Conservation (phyloP, 2,113 vertebrate species). For the Shinisaurus crocodilurus region DNA sequence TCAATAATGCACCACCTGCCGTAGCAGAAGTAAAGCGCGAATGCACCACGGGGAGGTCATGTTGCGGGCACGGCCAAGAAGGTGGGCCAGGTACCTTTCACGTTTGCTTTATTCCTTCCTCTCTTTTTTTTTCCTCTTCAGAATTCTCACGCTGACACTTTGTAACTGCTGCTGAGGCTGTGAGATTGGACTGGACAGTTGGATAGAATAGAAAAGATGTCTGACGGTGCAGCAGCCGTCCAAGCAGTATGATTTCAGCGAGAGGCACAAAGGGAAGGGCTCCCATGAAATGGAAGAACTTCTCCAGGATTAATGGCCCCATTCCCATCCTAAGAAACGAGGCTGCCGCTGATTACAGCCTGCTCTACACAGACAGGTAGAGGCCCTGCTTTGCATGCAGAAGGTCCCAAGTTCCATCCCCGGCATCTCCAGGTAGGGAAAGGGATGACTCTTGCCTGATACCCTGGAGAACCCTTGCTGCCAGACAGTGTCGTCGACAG, state of each 20-base stretch:
- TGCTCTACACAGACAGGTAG: not conserved
- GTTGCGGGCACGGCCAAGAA: constrained; percentile 41
- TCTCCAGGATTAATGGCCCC: not conserved
- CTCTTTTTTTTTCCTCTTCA: not conserved
- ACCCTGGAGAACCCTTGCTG: no score
- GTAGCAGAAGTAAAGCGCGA: constrained; percentile 49
- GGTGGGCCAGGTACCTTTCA: constrained; percentile 20
- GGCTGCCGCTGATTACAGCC: not conserved
- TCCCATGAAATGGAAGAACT: not conserved
- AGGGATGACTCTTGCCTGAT: no score
- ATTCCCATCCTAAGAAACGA: no score
- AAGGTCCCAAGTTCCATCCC: no score
- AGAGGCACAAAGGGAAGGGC: not conserved
- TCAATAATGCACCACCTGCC: constrained; percentile 53
- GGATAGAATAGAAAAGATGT: no score
- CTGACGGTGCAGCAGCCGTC: no score
- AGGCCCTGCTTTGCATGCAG: no score
- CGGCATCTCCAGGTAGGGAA: no score
- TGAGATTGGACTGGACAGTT: not conserved
- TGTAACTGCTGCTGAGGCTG: not conserved
- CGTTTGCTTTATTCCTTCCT: not conserved
- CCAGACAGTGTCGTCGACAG: no score
- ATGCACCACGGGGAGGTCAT: constrained; percentile 49
- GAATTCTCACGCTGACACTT: not conserved
- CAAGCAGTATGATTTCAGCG: not conserved